phyloP scores from a whole-genome alignment of 1,140 invertebrate genomes.

The Calycopis cecrops region DNA sequence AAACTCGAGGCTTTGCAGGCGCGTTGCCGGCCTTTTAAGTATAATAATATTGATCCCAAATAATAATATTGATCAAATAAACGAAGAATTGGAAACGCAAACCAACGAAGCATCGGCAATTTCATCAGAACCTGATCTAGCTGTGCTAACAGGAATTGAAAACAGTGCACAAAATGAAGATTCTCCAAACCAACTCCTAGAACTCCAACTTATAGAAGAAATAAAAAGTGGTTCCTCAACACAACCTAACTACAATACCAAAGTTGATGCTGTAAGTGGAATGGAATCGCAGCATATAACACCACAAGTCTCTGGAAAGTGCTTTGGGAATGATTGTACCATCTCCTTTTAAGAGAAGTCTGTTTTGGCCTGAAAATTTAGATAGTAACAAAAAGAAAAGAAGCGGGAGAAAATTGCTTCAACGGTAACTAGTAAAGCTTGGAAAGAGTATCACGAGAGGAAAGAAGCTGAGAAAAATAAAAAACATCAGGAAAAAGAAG shows the following conservation, averaged over 20 bases:
- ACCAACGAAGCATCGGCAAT: slow-evolving; percentile 5
- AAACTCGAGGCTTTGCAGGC: too few relatives aligned
- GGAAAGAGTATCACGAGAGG: slow-evolving; percentile 23
- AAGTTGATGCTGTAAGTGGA: slow-evolving; percentile 15
- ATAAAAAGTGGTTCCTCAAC: slow-evolving; percentile 11
- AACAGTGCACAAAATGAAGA: slow-evolving; percentile 13
- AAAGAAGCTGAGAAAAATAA: slow-evolving; percentile 25
- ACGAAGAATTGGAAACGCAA: slow-evolving; percentile 14
- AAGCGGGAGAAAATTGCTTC: slow-evolving; percentile 24
- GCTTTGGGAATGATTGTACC: slow-evolving; percentile 26
- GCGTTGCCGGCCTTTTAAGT: too few relatives aligned
- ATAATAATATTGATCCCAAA: too few relatives aligned
- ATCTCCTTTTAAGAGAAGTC: slow-evolving; percentile 25
- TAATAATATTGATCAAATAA: slow-evolving; percentile 10
- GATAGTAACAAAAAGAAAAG: slow-evolving; percentile 22
- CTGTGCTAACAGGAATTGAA: slow-evolving; percentile 14
- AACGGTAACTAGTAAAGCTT: slow-evolving; percentile 25
- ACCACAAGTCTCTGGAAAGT: slow-evolving; percentile 20
- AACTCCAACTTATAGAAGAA: slow-evolving; percentile 12
- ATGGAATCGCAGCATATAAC: slow-evolving; percentile 18
- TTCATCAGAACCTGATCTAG: slow-evolving; percentile 11
- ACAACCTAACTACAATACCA: slow-evolving; percentile 14
- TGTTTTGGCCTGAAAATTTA: slow-evolving; percentile 24
- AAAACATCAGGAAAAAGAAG: slow-evolving; percentile 20
- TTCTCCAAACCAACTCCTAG: slow-evolving; percentile 11